These are phyloP conservation scores for Archilochus colubris DNA, from an alignment of 2,113 vertebrate species.

Conservation along the genomic window DNA sequence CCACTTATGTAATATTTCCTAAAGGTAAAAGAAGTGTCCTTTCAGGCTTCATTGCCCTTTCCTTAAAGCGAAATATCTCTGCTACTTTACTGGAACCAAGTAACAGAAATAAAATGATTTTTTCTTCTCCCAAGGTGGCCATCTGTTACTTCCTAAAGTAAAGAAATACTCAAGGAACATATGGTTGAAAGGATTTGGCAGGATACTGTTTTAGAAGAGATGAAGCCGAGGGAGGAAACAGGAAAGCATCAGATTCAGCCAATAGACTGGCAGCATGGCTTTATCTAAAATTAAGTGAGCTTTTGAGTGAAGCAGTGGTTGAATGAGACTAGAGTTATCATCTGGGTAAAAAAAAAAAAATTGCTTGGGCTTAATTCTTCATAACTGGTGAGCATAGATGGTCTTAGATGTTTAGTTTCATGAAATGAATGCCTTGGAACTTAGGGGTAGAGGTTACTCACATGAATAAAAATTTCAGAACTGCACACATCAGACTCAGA, in stretches of 20 bases:
- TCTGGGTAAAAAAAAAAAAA: background rate
- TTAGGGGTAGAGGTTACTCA: background rate
- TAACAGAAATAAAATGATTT: slow-evolving; percentile 59
- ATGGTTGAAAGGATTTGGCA: slow-evolving; percentile 37
- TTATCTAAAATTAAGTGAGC: slow-evolving; percentile 7
- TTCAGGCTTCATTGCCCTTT: slow-evolving; percentile 36
- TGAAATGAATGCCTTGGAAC: background rate
- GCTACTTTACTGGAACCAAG: slow-evolving; percentile 39
- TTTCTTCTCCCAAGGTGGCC: background rate
- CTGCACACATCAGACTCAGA: background rate
- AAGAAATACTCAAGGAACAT: slow-evolving; percentile 50
- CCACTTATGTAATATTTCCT: slow-evolving; percentile 59
- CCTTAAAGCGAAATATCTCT: slow-evolving; percentile 36
- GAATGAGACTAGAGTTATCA: background rate
- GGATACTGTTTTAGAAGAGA: background rate
- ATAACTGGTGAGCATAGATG: background rate
- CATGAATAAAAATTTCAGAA: background rate
- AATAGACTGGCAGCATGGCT: background rate
- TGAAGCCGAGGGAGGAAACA: slow-evolving; percentile 9
- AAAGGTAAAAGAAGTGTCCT: slow-evolving; percentile 54
- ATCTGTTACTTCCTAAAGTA: slow-evolving; percentile 57
- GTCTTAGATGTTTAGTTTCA: background rate
- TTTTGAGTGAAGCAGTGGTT: background rate
- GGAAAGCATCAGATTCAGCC: background rate
- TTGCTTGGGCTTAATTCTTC: background rate